These are phyloP conservation scores for Eristalis arbustorum DNA, from an alignment of 2,888 invertebrate genomes.

Conservation along the genomic window DNA sequence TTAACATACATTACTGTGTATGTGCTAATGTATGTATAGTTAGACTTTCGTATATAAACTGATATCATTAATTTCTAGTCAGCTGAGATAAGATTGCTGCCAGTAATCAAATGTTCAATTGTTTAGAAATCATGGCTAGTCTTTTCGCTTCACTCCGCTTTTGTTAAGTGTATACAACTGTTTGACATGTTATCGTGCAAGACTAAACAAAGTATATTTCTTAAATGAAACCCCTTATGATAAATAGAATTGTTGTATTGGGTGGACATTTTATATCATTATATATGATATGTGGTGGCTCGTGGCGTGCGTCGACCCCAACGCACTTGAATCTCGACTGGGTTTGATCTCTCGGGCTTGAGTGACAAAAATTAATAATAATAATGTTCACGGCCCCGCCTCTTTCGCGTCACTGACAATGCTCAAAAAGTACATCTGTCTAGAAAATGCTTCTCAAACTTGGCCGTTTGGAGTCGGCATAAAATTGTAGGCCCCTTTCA, in stretches of 20 bases:
- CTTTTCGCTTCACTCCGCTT: not conserved
- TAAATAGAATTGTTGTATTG: not conserved
- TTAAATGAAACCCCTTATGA: not conserved
- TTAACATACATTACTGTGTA: not conserved
- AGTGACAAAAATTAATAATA: no score
- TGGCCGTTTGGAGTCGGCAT: no score
- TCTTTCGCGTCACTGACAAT: no score
- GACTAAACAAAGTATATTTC: not conserved
- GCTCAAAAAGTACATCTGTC: no score
- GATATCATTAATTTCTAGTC: not conserved
- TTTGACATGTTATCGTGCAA: no score
- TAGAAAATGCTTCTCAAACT: no score
- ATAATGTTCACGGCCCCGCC: no score
- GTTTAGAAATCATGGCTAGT: not conserved
- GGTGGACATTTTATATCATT: not conserved
- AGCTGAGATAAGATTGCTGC: not conserved
- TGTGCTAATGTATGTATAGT: not conserved
- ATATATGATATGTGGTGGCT: no score
- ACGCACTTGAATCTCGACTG: no score
- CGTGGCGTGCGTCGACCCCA: no score
- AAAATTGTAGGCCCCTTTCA: no score
- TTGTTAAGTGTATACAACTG: not conserved
- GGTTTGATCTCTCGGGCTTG: no score
- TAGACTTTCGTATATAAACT: not conserved
- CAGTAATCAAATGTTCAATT: not conserved